Percentiles rank a stretch among this genome's conserved stretches.
Conservation (phyloP, 2,888 invertebrate species). For the Rhyacophila evoluta region DNA sequence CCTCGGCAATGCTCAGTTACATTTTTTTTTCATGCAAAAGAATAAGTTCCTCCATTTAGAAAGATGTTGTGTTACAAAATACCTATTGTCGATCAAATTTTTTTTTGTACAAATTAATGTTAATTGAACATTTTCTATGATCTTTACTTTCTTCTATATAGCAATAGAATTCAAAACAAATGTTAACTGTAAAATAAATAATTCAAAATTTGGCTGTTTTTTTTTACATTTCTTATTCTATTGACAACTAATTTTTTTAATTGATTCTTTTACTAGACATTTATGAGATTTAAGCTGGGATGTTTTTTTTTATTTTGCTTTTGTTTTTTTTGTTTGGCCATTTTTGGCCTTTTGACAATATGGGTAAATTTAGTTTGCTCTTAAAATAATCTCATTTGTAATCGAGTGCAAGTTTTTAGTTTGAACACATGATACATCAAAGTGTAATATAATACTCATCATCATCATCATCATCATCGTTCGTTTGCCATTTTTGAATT, state of each 20-base stretch:
- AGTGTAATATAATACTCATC: conserved; percentile 25
- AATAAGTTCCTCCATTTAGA: too few species aligned
- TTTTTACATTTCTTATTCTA: not conserved
- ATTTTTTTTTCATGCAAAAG: too few species aligned
- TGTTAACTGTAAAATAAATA: not conserved
- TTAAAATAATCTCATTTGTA: conserved; percentile 29
- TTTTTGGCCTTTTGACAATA: not conserved
- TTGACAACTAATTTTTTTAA: not conserved
- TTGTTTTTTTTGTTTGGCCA: not conserved
- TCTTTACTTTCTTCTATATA: too few species aligned
- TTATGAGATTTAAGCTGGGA: not conserved
- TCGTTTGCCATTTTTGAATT: conserved; percentile 25
- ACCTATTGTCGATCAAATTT: too few species aligned
- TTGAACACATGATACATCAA: not conserved
- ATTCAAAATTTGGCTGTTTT: not conserved
- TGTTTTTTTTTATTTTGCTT: not conserved
- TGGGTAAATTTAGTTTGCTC: not conserved
- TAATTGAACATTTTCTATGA: not conserved
- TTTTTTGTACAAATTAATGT: not conserved
- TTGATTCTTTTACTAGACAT: not conserved
- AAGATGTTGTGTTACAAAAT: too few species aligned
- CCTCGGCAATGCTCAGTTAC: too few species aligned
- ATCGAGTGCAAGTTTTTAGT: not conserved
- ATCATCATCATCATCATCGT: not conserved
- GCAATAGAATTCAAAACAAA: too few species aligned